These are phyloP conservation scores for Procapra przewalskii DNA, from an alignment of 2,113 vertebrate genomes.

Conservation along the genomic window DNA sequence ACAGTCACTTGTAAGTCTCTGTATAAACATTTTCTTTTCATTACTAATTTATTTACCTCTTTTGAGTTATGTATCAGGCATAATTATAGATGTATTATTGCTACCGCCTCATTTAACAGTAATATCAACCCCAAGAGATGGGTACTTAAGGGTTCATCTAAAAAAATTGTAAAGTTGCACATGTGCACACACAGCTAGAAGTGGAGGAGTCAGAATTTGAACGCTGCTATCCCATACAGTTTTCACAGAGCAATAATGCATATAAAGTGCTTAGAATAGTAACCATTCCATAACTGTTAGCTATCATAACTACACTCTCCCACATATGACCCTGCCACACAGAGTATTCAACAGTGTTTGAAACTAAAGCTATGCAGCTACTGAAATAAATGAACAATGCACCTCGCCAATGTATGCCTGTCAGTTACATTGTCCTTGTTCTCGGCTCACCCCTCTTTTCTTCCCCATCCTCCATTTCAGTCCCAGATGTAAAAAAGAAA, in stretches of 20 bases:
- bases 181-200: not conserved
- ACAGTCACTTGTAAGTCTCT: not conserved
- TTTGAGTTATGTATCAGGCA: not conserved
- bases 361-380: not conserved
- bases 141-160: not conserved
- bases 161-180: not conserved
- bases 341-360: not conserved
- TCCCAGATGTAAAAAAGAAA: conserved; percentile 2
- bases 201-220: conserved; percentile 23
- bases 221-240: not conserved
- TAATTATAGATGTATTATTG: not conserved
- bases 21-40: not conserved
- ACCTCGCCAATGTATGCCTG: not conserved
- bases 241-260: conserved; percentile 34
- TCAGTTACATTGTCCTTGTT: too few species aligned
- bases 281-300: conserved; percentile 19
- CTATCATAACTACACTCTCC: conserved; percentile 35
- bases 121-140: not conserved
- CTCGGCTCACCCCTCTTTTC: not conserved
- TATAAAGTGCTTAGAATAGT: conserved; percentile 41
- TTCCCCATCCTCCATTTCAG: not conserved
- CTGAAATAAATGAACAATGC: not conserved
- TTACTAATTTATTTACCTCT: not conserved
- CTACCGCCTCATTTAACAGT: not conserved
- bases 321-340: not conserved